Percentiles rank a stretch among this genome's conserved stretches.
phyloP scores from a whole-genome alignment of 2,888 invertebrate genomes.

The Apamea crenata region DNA sequence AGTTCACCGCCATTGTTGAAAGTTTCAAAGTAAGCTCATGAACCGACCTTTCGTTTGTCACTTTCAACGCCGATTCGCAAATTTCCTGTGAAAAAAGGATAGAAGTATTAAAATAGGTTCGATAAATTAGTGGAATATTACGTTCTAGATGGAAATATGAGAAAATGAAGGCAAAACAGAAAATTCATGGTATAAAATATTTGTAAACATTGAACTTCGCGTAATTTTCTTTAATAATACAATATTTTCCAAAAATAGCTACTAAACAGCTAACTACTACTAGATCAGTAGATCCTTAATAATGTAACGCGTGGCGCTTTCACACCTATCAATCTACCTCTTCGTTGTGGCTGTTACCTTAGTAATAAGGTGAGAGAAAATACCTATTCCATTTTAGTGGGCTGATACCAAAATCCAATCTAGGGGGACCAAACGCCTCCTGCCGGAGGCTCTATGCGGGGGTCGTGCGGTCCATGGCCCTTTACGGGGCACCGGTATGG shows the following conservation, averaged over 20 bases:
- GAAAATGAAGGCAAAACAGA: neutral
- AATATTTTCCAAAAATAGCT: neutral
- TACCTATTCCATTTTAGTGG: slow-evolving; percentile 1
- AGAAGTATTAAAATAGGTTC: neutral
- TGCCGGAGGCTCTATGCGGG: no score
- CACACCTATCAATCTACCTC: neutral
- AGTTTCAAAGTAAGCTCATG: slow-evolving; percentile 97
- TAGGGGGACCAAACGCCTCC: no score
- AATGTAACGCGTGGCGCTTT: neutral
- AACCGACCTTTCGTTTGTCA: slow-evolving; percentile 98
- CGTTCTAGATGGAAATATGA: neutral
- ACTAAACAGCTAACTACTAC: no score
- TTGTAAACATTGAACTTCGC: no score
- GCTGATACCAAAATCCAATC: no score
- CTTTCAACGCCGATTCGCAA: slow-evolving; percentile 99
- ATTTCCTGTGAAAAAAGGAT: slow-evolving; percentile 92
- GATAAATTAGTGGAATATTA: neutral
- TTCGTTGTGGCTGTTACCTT: slow-evolving; percentile 8
- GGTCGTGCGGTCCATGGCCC: no score
- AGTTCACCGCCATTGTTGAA: slow-evolving; percentile 99
- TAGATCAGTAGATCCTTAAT: neutral
- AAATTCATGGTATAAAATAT: neutral
- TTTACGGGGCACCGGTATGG: no score
- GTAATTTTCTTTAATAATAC: neutral
- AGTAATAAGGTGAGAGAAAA: neutral